phyloP scores from a whole-genome alignment of 2,888 invertebrate species.

The Corythucha ciliata region DNA sequence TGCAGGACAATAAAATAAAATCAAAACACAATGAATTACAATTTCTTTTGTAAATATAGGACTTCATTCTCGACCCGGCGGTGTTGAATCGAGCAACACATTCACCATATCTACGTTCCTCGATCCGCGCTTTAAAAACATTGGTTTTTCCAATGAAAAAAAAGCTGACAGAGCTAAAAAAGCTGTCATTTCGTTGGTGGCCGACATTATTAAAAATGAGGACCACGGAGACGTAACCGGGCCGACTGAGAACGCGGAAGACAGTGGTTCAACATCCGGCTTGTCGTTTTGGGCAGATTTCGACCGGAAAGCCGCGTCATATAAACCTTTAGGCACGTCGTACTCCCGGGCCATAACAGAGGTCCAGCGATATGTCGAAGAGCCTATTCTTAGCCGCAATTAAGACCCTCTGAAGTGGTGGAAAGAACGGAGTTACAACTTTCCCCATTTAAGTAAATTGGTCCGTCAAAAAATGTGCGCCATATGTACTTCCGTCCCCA shows the following conservation, averaged over 20 bases:
- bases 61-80: background rate
- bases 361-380: conserved; percentile 30
- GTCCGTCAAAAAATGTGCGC: too few relatives aligned
- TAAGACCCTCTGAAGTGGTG: conserved; percentile 33
- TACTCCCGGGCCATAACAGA: conserved; percentile 25
- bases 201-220: background rate
- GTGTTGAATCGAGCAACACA: conserved; percentile 18
- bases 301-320: conserved; percentile 12
- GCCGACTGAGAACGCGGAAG: too few relatives aligned
- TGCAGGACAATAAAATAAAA: too few relatives aligned
- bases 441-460: too few relatives aligned
- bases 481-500: too few relatives aligned
- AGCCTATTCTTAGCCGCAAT: conserved; percentile 22
- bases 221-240: too few relatives aligned
- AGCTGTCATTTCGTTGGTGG: conserved; percentile 2
- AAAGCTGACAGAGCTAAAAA: conserved; percentile 12
- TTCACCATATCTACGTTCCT: conserved; percentile 22
- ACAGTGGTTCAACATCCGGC: too few relatives aligned
- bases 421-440: too few relatives aligned
- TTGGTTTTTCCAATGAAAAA: conserved; percentile 13
- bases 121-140: conserved; percentile 24
- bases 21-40: too few relatives aligned
- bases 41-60: too few relatives aligned
- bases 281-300: conserved; percentile 23
- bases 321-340: conserved; percentile 18